Percentiles rank a stretch among this genome's conserved stretches.
Conservation (phyloP, 2,797 vertebrate species). For the Synanceia verrucosa region DNA sequence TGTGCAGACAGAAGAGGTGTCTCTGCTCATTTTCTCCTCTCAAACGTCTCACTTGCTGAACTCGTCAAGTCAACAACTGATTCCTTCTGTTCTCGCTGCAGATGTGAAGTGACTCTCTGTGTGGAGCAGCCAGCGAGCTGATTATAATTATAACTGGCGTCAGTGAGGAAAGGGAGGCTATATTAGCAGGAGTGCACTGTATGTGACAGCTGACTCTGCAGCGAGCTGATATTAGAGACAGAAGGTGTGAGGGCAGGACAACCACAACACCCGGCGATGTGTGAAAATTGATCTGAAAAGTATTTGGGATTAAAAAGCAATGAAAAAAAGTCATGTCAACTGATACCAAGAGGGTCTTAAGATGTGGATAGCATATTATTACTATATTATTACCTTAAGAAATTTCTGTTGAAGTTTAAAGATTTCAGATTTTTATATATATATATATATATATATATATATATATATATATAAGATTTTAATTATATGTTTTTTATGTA, state of each 20-base stretch:
- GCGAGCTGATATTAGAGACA: not conserved
- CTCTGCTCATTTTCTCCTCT: not conserved
- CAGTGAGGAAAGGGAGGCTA: not conserved
- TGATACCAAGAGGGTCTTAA: not conserved
- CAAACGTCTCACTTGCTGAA: constrained; percentile 18
- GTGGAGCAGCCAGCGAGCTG: not conserved
- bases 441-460: too few species aligned
- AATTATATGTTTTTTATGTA: not conserved
- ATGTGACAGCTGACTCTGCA: not conserved
- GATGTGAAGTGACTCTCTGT: not conserved
- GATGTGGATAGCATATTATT: not conserved
- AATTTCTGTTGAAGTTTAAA: too few species aligned
- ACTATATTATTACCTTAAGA: not conserved
- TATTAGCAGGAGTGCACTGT: not conserved
- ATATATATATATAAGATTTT: not conserved
- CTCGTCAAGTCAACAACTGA: not conserved
- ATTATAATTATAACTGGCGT: constrained; percentile 8
- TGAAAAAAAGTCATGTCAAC: not conserved
- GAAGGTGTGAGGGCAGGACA: not conserved
- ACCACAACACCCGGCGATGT: not conserved
- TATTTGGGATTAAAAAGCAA: not conserved
- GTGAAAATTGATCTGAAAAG: not conserved
- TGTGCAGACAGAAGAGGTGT: constrained; percentile 19
- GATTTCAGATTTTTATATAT: too few species aligned
- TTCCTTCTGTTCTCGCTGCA: not conserved